Base-by-base conservation (phyloP, 2,113 vertebrate genomes). In the Uria aalge region DNA sequence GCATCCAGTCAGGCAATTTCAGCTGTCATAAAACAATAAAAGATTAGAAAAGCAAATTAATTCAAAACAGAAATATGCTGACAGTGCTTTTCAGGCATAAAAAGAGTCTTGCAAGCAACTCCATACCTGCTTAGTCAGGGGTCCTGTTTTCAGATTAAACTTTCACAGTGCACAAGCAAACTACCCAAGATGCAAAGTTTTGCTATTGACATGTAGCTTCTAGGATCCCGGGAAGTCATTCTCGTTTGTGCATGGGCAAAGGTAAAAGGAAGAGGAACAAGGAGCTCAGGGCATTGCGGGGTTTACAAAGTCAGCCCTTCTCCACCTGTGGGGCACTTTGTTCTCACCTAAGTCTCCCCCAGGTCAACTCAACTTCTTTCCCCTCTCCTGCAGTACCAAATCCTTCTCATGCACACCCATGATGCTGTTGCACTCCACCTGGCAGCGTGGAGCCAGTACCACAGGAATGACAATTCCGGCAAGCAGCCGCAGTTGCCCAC, bases 21-120 rank as follows among this genome's bases (percentile, higher is more conserved):
- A 93, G 52, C 69, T 90, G 69, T 87, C 81, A 62, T 96, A 95
- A 96, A 93, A 55, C 66, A 85, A 94, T 94, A 94, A 91, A 2
- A 11, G 66, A 95, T 89, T 93, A 94, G 62, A 94, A 96, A 91
- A 90, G 77, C 81, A 79, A 87, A 88, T 85, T 78, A 1, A 57
- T 88, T 91, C 34, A 45, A 50, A 91, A 40, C 53, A 85, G 92
- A 86, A 85, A 52, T 79, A 86, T 2, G 78, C 90, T 97, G 87
- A 88, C 45, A 15, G 45, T 57, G 59, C 8, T 90, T 85, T 53
- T 23, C 55, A 93, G 40, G 53, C 13, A 62, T 69, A 45, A 75
- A 81, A 86, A 55, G 4, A 52, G 17, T 79, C 85, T 73, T 57
- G 48, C 63, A 81, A 89, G 86, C 95, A 94, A 32, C 68, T 90